Evolutionary conservation across 2,888 invertebrate genomes (phyloP), one percentile per base, ranked within the genome.

Genomic region (Cistogaster globosa): DNA sequence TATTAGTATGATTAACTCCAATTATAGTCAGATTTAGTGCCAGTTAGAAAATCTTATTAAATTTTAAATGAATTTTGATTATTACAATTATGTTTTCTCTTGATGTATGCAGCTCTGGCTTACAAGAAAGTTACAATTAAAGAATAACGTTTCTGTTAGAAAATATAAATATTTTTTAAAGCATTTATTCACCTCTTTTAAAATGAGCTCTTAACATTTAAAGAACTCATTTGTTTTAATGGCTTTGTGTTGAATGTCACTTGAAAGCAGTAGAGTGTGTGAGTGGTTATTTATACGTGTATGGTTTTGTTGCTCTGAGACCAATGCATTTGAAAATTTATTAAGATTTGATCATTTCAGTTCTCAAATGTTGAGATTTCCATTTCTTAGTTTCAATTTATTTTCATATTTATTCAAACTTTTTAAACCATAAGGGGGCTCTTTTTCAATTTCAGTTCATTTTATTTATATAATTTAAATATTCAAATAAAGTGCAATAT

Each of bases 371-470:
- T 42, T 42, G 32, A 32, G 32, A 7, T 32, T 32, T 32, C 0
- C n/a, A 2, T 18, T 51, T n/a, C n/a, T 51, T 14, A n/a, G 16
- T 6, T 51, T 16, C n/a, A 51, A 32, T 7, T 8, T 8, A 3
- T 55, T 68, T 65, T 22, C 42, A 48, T 72, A 77, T 58, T 62
- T 16, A 22, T 45, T 68, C 20, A 48, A 78, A 48, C 58, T 58
- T 16, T 32, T 55, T 71, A 36, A 78, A 55, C 82, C 85, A 85
- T 82, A 85, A 78, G 85, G 82, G 85, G 85, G 82, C 82, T 75
- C n/a, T 67, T 67, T 85, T 82, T 72, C 69, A 75, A 60, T 75
- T 62, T 51, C 63, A 26, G 20, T 58, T 53, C 4, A 16, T 58
- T 51, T 26, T 22, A 48, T 2, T 58, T 11, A 4, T 22, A 57